phyloP scores from a whole-genome alignment of 2,797 vertebrate genomes.

The Podarcis siculus region DNA sequence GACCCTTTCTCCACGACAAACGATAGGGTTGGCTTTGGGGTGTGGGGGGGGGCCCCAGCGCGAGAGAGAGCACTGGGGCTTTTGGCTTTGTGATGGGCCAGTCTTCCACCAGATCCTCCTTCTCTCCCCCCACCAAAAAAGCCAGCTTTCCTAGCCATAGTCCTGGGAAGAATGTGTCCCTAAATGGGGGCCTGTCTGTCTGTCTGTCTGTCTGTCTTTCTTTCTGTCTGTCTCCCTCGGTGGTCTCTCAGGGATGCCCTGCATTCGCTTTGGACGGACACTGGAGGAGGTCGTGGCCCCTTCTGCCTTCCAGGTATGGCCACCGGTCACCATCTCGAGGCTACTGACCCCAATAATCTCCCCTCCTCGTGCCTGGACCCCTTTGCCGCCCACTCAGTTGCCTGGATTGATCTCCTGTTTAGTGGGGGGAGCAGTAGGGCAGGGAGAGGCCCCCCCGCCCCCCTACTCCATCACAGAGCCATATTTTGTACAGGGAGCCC shows the following conservation, averaged over 20 bases:
- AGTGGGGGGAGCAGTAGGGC: not conserved
- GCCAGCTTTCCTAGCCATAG: not conserved
- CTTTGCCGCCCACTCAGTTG: not conserved
- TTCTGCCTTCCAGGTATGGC: not conserved
- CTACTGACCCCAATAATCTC: no score
- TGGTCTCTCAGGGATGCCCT: not conserved
- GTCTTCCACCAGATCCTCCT: not conserved
- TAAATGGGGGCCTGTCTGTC: not conserved
- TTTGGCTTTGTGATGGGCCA: not conserved
- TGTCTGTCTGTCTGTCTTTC: not conserved
- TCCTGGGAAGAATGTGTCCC: not conserved
- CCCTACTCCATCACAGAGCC: slow-evolving; percentile 47
- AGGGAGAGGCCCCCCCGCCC: not conserved
- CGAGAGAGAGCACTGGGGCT: no score
- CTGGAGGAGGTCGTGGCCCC: not conserved
- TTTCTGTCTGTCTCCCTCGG: not conserved
- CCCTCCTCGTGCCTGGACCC: not conserved
- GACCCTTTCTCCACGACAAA: no score
- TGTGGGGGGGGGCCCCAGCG: no score
- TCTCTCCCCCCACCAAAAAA: not conserved
- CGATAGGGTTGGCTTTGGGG: no score
- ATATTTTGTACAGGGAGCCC: slow-evolving; percentile 52
- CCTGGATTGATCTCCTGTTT: not conserved
- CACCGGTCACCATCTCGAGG: no score
- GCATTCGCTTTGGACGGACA: not conserved